Evolutionary conservation across 2,888 invertebrate genomes (phyloP).

Genomic region (Aphodius granarius): DNA sequence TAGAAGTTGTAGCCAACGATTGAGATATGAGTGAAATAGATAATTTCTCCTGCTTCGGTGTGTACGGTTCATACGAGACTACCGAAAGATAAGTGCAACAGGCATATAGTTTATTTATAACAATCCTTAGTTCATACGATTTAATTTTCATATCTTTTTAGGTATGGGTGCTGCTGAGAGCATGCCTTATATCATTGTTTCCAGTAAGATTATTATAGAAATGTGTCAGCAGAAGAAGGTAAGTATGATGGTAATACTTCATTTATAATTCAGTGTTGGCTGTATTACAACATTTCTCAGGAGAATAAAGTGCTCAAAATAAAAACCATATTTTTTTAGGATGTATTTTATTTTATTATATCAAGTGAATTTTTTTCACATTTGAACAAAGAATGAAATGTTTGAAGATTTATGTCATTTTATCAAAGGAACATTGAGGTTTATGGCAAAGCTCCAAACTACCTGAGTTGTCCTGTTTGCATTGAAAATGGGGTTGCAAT

Average conservation of each 20-base stretch:
- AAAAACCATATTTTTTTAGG: background rate
- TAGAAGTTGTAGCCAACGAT: slow-evolving; percentile 18
- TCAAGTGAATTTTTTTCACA: background rate
- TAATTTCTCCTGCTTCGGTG: slow-evolving; percentile 11
- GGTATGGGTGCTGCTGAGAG: slow-evolving; percentile 20
- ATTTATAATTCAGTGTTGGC: background rate
- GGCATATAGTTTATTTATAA: slow-evolving; percentile 19
- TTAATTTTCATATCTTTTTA: slow-evolving; percentile 26
- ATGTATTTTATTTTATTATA: background rate
- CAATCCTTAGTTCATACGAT: slow-evolving; percentile 8
- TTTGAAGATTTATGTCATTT: too few species aligned
- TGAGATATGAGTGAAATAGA: slow-evolving; percentile 20
- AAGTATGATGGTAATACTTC: slow-evolving; percentile 20
- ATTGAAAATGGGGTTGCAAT: too few species aligned
- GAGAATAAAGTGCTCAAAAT: background rate
- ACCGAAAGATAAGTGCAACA: slow-evolving; percentile 29
- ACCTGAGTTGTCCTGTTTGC: too few species aligned
- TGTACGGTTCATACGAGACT: slow-evolving; percentile 12
- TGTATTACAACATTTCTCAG: background rate
- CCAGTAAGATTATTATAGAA: background rate
- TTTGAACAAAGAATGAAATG: too few species aligned
- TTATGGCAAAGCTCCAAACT: too few species aligned
- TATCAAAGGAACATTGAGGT: too few species aligned
- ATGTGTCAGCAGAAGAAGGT: slow-evolving; percentile 10
- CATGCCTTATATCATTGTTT: background rate